These are phyloP conservation scores for Griposia aprilina DNA, from an alignment of 2,888 invertebrate species.

Conservation along the genomic window DNA sequence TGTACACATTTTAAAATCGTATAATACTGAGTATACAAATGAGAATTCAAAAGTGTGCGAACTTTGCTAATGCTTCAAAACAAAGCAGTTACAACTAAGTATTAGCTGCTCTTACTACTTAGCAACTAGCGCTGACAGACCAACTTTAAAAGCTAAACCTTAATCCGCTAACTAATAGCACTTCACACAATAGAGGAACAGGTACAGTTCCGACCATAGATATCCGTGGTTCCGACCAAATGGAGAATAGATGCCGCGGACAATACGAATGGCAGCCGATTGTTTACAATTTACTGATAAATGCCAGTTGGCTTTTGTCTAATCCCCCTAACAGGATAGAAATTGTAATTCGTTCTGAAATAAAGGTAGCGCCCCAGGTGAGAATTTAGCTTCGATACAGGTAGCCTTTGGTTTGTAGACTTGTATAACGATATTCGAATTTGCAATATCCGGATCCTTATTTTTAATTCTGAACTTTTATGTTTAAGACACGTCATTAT, in stretches of 20 bases:
- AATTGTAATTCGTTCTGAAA: background rate
- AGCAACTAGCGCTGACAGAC: conserved; percentile 3
- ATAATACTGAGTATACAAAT: conserved; percentile 4
- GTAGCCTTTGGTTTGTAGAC: background rate
- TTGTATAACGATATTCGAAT: no score
- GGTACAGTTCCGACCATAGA: conserved; percentile 22
- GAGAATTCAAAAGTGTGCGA: conserved; percentile 8
- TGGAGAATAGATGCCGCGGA: background rate
- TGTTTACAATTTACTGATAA: conserved; percentile 41
- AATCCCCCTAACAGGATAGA: background rate
- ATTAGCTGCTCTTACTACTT: conserved; percentile 9
- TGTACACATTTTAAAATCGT: background rate
- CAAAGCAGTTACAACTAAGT: conserved; percentile 4
- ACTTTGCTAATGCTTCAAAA: conserved; percentile 26
- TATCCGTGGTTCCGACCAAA: no score
- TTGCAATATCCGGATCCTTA: background rate
- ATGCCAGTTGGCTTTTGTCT: conserved; percentile 19
- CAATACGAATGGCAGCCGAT: conserved; percentile 10
- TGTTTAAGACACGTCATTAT: background rate
- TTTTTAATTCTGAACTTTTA: background rate
- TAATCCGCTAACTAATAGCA: conserved; percentile 37
- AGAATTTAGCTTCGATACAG: background rate
- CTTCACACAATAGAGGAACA: conserved; percentile 32
- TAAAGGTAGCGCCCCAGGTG: background rate
- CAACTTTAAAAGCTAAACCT: conserved; percentile 31